Conservation (phyloP, 2,888 invertebrate species). For the Halictus ligatus region DNA sequence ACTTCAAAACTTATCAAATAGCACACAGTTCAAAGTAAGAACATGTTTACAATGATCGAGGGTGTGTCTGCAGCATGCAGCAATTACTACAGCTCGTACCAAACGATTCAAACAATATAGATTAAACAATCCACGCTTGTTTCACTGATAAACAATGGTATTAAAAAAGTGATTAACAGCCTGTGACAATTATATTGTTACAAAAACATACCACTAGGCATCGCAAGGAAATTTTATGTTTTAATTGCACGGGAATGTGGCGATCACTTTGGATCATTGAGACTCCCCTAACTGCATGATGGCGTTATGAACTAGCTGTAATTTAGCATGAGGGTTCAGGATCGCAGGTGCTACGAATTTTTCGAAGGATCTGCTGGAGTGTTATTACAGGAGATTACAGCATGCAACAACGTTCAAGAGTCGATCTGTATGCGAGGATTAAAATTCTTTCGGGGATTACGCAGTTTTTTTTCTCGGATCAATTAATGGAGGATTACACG, state of each 20-base stretch:
- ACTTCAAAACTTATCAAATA: too few relatives aligned
- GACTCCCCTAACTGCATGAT: neutral
- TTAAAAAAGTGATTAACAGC: too few relatives aligned
- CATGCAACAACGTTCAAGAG: slow-evolving; percentile 5
- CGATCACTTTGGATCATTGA: neutral
- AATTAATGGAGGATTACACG: slow-evolving; percentile 36
- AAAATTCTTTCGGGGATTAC: neutral
- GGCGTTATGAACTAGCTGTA: neutral
- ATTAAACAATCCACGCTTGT: too few relatives aligned
- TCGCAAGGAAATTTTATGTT: too few relatives aligned
- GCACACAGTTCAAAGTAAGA: too few relatives aligned
- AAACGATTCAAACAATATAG: too few relatives aligned
- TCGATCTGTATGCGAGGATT: slow-evolving; percentile 2
- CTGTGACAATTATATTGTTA: too few relatives aligned
- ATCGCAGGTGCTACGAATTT: neutral
- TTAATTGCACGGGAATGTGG: neutral
- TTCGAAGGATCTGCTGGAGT: neutral
- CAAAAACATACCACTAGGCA: too few relatives aligned
- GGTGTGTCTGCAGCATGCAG: too few relatives aligned
- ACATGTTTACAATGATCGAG: too few relatives aligned
- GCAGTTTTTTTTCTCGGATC: neutral
- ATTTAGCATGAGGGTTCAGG: neutral
- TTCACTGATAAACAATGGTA: too few relatives aligned
- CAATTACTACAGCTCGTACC: too few relatives aligned
- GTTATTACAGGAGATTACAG: slow-evolving; percentile 17